phyloP scores from a whole-genome alignment of 2,113 vertebrate species.

The Atractosteus spatula region DNA sequence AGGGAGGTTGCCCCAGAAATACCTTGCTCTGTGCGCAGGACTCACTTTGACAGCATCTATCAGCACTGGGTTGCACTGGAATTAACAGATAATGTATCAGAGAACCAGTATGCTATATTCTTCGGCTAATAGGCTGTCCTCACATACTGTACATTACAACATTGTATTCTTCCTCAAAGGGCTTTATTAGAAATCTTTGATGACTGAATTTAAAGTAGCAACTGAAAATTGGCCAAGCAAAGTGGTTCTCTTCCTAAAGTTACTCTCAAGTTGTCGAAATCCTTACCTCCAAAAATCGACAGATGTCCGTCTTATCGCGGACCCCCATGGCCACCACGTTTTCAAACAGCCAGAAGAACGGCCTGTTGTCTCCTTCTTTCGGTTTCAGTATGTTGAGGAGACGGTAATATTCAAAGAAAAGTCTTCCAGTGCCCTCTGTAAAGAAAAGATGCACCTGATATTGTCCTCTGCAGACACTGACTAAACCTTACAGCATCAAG shows the following conservation, averaged over 20 bases:
- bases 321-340: constrained; percentile 88
- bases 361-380: constrained; percentile 75
- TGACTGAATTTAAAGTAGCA: too few species aligned
- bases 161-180: too few species aligned
- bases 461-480: too few species aligned
- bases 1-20: constrained; percentile 94
- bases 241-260: too few species aligned
- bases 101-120: too few species aligned
- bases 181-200: too few species aligned
- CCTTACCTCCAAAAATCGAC: constrained; percentile 86
- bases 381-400: constrained; percentile 83
- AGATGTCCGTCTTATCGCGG: constrained; percentile 84
- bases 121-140: too few species aligned
- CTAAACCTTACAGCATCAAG: too few species aligned
- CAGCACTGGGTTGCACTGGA: constrained; percentile 90
- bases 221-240: too few species aligned
- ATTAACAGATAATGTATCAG: not conserved
- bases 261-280: too few species aligned
- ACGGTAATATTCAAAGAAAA: constrained; percentile 91
- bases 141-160: too few species aligned
- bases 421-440: constrained; percentile 82
- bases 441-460: not conserved
- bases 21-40: constrained; percentile 82
- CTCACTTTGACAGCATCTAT: constrained; percentile 86
- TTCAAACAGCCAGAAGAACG: constrained; percentile 95